Evolutionary conservation across 2,113 vertebrate species (phyloP).

Genomic region (Rhombomys opimus): DNA sequence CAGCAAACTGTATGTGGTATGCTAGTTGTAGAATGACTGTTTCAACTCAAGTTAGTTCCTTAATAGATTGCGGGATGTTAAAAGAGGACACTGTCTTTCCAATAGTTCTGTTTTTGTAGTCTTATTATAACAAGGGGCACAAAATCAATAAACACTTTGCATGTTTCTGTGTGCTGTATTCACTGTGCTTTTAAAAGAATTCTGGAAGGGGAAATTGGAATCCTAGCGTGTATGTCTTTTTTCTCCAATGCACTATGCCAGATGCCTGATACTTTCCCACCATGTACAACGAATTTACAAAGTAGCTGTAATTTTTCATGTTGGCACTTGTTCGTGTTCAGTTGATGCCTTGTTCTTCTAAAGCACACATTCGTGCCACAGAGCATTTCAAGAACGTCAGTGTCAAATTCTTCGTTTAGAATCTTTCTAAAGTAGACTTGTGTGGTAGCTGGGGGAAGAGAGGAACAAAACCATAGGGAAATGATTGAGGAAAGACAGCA

Average conservation of each 20-base stretch:
- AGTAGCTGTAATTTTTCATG: background rate
- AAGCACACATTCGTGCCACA: background rate
- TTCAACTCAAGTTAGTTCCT: background rate
- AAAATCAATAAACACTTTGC: background rate
- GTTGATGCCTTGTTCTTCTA: background rate
- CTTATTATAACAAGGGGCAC: background rate
- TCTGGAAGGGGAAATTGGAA: background rate
- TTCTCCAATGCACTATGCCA: background rate
- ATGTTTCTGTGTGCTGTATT: background rate
- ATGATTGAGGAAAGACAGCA: background rate
- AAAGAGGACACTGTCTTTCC: background rate
- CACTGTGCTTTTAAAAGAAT: background rate
- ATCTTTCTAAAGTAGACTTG: background rate
- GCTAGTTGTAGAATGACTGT: background rate
- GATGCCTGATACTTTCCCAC: background rate
- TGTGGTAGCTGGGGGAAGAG: background rate
- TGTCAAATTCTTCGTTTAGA: background rate
- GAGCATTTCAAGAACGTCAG: background rate
- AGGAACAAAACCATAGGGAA: background rate
- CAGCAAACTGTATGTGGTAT: background rate
- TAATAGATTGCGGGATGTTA: conserved; percentile 25
- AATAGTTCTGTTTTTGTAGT: conserved; percentile 21
- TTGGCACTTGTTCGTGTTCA: background rate
- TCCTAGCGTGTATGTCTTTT: background rate
- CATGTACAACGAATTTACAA: background rate